Conservation (phyloP, 2,797 vertebrate genomes). For the Mus spretus region DNA sequence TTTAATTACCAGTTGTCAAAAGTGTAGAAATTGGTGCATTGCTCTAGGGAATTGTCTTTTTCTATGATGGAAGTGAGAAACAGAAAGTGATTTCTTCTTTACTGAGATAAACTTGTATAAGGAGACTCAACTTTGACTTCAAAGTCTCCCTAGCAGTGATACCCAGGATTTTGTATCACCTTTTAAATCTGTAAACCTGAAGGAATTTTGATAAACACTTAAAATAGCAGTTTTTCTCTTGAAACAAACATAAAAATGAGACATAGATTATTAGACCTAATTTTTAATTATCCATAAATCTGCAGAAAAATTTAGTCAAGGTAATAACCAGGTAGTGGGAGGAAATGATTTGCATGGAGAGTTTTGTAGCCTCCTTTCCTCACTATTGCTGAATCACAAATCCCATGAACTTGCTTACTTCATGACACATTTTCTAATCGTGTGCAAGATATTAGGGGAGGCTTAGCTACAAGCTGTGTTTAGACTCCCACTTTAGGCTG, state of each 20-base stretch:
- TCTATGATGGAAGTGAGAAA: neutral
- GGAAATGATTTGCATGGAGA: neutral
- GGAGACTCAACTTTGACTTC: neutral
- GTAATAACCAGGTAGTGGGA: neutral
- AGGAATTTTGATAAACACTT: neutral
- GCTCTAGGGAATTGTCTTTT: neutral
- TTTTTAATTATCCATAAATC: neutral
- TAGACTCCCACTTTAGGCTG: neutral
- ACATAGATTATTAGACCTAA: neutral
- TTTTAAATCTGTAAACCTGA: neutral
- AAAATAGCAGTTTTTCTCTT: neutral
- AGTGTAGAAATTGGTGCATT: neutral
- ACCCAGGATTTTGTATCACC: fast-evolving
- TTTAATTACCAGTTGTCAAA: neutral
- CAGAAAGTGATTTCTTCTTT: neutral
- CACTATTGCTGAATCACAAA: neutral
- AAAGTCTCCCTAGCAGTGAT: neutral
- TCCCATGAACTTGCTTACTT: neutral
- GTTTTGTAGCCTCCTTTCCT: neutral
- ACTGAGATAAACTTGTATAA: neutral
- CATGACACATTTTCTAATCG: neutral
- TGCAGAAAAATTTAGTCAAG: neutral
- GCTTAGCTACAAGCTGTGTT: neutral
- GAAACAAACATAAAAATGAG: neutral
- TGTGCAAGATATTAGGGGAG: neutral